A percentile compares a stretch with the other conserved stretches of the same genome.
These are phyloP conservation scores for Drosophila setifemur DNA, from an alignment of 1,140 invertebrate species.

Conservation along the genomic window DNA sequence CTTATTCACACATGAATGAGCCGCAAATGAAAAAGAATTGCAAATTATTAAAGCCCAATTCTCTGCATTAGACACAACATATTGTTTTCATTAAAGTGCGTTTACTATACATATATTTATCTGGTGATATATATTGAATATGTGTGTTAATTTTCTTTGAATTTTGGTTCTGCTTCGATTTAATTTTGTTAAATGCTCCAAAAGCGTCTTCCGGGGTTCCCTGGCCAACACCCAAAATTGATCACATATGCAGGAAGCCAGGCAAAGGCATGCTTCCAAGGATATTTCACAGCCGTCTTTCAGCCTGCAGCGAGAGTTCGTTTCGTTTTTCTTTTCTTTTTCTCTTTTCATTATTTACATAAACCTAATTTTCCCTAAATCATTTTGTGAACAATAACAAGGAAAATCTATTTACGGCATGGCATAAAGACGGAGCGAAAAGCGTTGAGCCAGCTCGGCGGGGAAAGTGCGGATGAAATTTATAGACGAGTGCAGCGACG, in stretches of 20 bases:
- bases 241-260: conserved; percentile 46
- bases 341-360: conserved; percentile 76
- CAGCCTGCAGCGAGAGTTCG: conserved; percentile 52
- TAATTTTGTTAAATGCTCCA: conserved; percentile 43
- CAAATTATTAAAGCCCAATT: conserved; percentile 15
- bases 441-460: conserved; percentile 20
- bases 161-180: conserved; percentile 30
- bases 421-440: conserved; percentile 36
- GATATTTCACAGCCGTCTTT: conserved; percentile 34
- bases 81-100: conserved; percentile 6
- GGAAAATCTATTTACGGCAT: conserved; percentile 74
- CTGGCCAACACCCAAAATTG: conserved; percentile 48
- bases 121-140: background rate
- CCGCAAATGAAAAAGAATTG: conserved; percentile 2
- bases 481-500: conserved; percentile 61
- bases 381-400: conserved; percentile 79
- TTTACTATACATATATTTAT: no score
- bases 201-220: conserved; percentile 27
- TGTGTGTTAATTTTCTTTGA: background rate
- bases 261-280: conserved; percentile 29
- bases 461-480: conserved; percentile 51
- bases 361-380: conserved; percentile 82
- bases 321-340: conserved; percentile 4
- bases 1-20: conserved; percentile 32
- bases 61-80: conserved; percentile 1